These are phyloP conservation scores for Platypus cylindrus DNA, from an alignment of 2,888 invertebrate species.

Conservation along the genomic window DNA sequence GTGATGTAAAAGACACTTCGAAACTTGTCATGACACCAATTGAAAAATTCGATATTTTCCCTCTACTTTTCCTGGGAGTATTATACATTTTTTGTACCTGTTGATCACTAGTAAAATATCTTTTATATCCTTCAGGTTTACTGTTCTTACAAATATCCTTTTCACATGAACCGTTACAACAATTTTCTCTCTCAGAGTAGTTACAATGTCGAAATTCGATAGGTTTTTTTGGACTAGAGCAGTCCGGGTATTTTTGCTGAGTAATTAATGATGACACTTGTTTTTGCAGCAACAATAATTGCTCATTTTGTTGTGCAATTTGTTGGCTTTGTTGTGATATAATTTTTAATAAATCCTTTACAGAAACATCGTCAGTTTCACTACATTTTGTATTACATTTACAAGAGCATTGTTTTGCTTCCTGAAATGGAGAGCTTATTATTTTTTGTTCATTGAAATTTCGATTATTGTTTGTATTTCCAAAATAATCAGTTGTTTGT, in stretches of 20 bases:
- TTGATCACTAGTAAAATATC: constrained; percentile 18
- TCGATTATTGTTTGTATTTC: too few relatives aligned
- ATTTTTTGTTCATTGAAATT: too few relatives aligned
- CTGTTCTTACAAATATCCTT: neutral
- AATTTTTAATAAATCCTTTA: constrained; percentile 48
- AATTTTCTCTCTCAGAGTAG: too few relatives aligned
- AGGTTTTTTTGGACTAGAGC: neutral
- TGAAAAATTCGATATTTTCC: constrained; percentile 42
- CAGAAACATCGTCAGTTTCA: constrained; percentile 44
- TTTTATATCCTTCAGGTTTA: constrained; percentile 4
- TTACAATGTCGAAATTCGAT: too few relatives aligned
- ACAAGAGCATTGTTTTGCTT: too few relatives aligned
- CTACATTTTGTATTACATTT: constrained; percentile 12
- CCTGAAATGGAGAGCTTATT: too few relatives aligned
- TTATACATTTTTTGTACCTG: constrained; percentile 11
- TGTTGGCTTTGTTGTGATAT: constrained; percentile 55
- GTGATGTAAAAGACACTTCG: constrained; percentile 44
- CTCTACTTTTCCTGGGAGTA: constrained; percentile 27
- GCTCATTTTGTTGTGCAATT: constrained; percentile 47
- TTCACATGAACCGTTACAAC: too few relatives aligned
- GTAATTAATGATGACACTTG: constrained; percentile 47
- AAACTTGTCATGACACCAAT: constrained; percentile 63
- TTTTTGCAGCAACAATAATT: constrained; percentile 48
- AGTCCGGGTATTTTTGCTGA: constrained; percentile 22
- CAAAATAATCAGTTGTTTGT: too few relatives aligned